Evolutionary conservation across 2,888 invertebrate species (phyloP).

Genomic region (Cistogaster globosa): DNA sequence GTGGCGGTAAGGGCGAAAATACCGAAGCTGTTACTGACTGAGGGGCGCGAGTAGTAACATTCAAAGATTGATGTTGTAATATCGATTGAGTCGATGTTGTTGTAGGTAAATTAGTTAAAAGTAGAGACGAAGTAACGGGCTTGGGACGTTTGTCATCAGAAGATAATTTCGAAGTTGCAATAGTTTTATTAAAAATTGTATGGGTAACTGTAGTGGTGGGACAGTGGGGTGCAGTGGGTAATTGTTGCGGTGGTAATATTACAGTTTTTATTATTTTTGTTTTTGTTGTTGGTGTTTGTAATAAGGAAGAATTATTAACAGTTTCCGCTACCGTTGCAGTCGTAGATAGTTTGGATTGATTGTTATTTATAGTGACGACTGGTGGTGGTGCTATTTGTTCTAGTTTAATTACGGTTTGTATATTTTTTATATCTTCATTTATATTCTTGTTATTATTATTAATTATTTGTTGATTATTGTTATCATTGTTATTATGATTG

Average conservation of each 20-base stretch:
- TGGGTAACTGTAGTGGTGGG: constrained; percentile 66
- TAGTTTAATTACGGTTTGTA: constrained; percentile 58
- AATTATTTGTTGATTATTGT: constrained; percentile 46
- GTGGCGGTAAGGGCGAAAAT: constrained; percentile 76
- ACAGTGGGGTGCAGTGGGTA: constrained; percentile 54
- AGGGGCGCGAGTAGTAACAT: constrained; percentile 73
- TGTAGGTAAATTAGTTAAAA: constrained; percentile 62
- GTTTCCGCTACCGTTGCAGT: constrained; percentile 4
- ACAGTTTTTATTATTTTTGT: not conserved
- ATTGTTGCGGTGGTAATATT: constrained; percentile 49
- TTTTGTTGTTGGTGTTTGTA: constrained; percentile 6
- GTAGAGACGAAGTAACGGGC: constrained; percentile 62
- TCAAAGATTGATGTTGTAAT: constrained; percentile 64
- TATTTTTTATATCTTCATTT: constrained; percentile 58
- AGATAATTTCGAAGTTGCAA: constrained; percentile 47
- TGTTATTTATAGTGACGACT: constrained; percentile 15
- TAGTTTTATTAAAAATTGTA: constrained; percentile 63
- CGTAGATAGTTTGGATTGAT: constrained; percentile 29
- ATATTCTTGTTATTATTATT: constrained; percentile 34
- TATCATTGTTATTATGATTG: constrained; percentile 67
- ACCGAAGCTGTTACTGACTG: constrained; percentile 79
- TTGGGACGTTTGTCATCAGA: constrained; percentile 62
- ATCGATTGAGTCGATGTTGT: constrained; percentile 68
- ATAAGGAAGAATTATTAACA: constrained; percentile 16
- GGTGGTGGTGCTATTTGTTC: constrained; percentile 57